Base-by-base conservation (phyloP, 2,113 vertebrate genomes). In the Mustela nigripes region DNA sequence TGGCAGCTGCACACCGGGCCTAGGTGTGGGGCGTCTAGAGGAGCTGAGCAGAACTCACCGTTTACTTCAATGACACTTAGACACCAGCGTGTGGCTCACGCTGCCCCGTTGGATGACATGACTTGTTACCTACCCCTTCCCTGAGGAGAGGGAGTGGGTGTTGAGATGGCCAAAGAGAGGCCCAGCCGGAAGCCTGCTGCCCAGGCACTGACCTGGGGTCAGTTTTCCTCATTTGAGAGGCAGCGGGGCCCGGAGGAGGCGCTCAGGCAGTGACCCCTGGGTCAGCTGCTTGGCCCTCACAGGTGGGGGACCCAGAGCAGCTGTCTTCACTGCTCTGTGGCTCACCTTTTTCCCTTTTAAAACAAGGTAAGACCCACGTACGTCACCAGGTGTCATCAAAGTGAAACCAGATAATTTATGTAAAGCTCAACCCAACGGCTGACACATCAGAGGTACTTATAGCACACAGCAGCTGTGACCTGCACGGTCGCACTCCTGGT, bases 231-330 rank as follows among this genome's bases (percentile, higher is more conserved):
- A 2, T 7, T 22, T 26, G 14, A 22, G 42, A 48, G 28, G 15
- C 16, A 45, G n/a, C 28, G 2, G 50, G 62, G 67, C 60, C 76
- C 5, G 0, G 24, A 76, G 89, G 67, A 69, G 2, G 42, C 22
- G n/a, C 31, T 19, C n/a, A 9, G 69, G 11, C 79, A 5, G 15
- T 69, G 42, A 28, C 10, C 22, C 2, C 15, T 0, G 26, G 22
- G 28, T 22, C 48, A 0, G 22, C 22, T 19, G 0, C 62, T 48
- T 21, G 2, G 42, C 24, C 4, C 0, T 48, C 10, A 0, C 60
- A 5, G 33, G 21, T 1, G 15, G 10, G 58, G 26, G 42, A 1
- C 60, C 22, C 50, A 28, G 42, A 16, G 18, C 11, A 1, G 2
- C 18, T 4, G 21, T 21, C 48, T 60, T 28, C 9, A 11, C n/a